Conservation (phyloP, 1,140 invertebrate species). For the Drosophila truncata region DNA sequence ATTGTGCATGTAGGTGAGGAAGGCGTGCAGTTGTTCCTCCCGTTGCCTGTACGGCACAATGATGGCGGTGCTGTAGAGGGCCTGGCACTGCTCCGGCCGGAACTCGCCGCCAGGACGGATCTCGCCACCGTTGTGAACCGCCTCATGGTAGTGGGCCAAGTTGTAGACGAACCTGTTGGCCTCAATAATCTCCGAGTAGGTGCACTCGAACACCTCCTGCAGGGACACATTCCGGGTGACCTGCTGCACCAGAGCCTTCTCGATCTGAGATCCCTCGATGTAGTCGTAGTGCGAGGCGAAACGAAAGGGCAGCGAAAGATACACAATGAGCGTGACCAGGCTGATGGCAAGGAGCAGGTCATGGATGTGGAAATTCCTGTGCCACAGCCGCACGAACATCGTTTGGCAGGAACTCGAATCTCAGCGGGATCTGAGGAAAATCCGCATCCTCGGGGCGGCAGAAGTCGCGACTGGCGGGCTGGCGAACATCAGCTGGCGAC, state of each 20-base stretch:
- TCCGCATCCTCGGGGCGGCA: conserved; percentile 21
- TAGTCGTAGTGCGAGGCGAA: conserved; percentile 82
- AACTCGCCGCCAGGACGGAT: conserved; percentile 75
- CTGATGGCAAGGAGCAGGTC: conserved; percentile 57
- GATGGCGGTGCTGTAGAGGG: conserved; percentile 93
- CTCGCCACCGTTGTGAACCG: conserved; percentile 59
- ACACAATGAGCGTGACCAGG: conserved; percentile 61
- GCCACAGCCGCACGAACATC: conserved; percentile 67
- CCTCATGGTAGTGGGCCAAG: conserved; percentile 54
- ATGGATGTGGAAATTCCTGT: conserved; percentile 62
- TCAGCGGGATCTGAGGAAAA: conserved; percentile 10
- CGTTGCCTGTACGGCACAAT: conserved; percentile 96
- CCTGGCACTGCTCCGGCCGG: conserved; percentile 89
- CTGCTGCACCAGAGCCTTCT: conserved; percentile 48
- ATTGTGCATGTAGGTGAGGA: conserved; percentile 95
- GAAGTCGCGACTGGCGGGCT: conserved; percentile 28
- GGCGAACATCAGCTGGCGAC: conserved; percentile 21
- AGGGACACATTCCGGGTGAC: conserved; percentile 71
- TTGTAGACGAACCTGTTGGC: conserved; percentile 72
- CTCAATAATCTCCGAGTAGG: conserved; percentile 72
- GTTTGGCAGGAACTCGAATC: conserved; percentile 27
- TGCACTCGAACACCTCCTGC: conserved; percentile 60
- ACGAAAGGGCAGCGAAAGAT: conserved; percentile 71
- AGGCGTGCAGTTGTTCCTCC: conserved; percentile 91
- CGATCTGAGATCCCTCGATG: conserved; percentile 62